phyloP scores from a whole-genome alignment of 1,140 invertebrate species.

The Linepithema humile region DNA sequence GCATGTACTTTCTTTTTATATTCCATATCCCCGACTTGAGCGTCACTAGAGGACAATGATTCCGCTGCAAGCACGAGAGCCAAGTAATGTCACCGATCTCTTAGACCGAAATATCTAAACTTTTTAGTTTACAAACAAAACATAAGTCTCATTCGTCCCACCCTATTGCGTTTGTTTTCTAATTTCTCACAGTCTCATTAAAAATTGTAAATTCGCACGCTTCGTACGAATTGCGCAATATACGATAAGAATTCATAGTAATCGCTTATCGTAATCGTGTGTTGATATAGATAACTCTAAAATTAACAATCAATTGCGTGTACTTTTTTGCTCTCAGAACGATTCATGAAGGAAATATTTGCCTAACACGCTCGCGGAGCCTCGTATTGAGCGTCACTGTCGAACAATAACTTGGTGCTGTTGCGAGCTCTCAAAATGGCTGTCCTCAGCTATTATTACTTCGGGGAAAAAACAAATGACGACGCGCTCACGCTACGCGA shows the following conservation, averaged over 20 bases:
- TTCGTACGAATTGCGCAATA: not conserved
- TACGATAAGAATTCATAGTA: not conserved
- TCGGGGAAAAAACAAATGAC: slow-evolving; percentile 80
- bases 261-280: not conserved
- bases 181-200: not conserved
- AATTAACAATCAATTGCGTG: not conserved
- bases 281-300: not conserved
- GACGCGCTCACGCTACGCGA: slow-evolving; percentile 70
- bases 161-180: not conserved
- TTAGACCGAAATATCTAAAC: not conserved
- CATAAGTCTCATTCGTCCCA: not conserved
- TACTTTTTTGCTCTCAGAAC: not conserved
- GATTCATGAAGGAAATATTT: not conserved
- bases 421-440: slow-evolving; percentile 83
- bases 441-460: slow-evolving; percentile 84
- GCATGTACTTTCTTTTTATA: not conserved
- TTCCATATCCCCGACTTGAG: not conserved
- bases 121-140: not conserved
- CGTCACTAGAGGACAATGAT: not conserved
- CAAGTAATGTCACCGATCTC: not conserved
- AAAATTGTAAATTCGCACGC: not conserved
- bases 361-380: slow-evolving; percentile 45
- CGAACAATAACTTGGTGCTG: slow-evolving; percentile 84
- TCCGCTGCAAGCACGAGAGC: not conserved
- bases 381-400: slow-evolving; percentile 74